Percentiles rank a stretch among this genome's conserved stretches.
phyloP scores from a whole-genome alignment of 2,113 vertebrate species.

The Actinemys pallida region DNA sequence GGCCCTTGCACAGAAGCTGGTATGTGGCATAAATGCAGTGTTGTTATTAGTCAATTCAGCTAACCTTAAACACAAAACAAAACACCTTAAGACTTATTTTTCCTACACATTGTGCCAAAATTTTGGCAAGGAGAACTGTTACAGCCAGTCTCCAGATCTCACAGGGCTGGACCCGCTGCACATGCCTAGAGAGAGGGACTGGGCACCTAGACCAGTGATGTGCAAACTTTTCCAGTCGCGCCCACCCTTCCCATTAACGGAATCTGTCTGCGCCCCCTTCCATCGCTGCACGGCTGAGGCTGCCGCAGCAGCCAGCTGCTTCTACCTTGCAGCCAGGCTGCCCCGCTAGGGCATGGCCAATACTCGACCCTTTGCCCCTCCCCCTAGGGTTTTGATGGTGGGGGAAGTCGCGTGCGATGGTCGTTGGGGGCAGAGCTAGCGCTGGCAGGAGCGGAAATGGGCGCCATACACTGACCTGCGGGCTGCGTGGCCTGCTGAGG shows the following conservation, averaged over 20 bases:
- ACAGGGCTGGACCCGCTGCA: accelerated
- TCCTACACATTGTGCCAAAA: background rate
- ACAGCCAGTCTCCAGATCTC: background rate
- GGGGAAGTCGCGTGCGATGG: background rate
- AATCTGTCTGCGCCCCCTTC: no score
- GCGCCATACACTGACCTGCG: background rate
- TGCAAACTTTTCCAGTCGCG: background rate
- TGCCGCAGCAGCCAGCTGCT: background rate
- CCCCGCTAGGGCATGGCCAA: background rate
- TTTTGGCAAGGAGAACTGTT: background rate
- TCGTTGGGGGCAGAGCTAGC: background rate
- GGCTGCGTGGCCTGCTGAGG: background rate
- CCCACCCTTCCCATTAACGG: background rate
- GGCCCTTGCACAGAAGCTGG: background rate
- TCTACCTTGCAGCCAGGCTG: background rate
- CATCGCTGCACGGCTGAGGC: background rate
- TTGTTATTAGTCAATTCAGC: background rate
- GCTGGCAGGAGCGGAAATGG: background rate
- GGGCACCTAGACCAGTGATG: accelerated
- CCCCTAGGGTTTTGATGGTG: background rate
- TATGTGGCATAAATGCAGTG: background rate
- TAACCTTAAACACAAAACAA: background rate
- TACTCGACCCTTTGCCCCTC: background rate
- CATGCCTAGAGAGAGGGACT: accelerated
- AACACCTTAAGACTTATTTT: background rate